Evolutionary conservation across 2,888 invertebrate genomes (phyloP).

Genomic region (Odontomyia ornata): DNA sequence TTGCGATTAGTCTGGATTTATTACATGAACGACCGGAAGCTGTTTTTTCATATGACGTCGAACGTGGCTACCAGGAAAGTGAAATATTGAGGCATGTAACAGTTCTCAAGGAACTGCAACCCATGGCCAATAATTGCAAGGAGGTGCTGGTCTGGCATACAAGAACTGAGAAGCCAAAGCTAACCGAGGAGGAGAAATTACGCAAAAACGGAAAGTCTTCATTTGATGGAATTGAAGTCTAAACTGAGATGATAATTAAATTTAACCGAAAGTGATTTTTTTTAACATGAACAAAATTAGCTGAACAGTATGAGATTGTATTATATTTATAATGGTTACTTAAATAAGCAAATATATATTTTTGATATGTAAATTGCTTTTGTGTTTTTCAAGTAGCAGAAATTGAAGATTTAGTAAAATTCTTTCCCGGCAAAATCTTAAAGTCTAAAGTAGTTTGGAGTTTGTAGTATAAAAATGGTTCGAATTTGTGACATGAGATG

Average conservation of each 20-base stretch:
- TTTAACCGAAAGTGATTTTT: background rate
- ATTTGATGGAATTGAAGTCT: constrained; percentile 71
- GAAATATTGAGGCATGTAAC: constrained; percentile 81
- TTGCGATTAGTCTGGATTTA: constrained; percentile 83
- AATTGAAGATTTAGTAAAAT: no score
- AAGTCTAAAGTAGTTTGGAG: no score
- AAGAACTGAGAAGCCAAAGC: constrained; percentile 86
- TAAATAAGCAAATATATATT: no score
- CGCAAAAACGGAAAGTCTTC: constrained; percentile 67
- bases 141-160: constrained; percentile 99
- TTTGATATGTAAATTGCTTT: no score
- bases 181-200: constrained; percentile 73
- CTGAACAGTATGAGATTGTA: no score
- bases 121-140: constrained; percentile 88
- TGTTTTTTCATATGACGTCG: constrained; percentile 83
- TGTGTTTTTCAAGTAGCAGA: no score
- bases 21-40: constrained; percentile 77
- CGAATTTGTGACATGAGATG: no score
- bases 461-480: no score
- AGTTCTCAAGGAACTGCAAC: constrained; percentile 81
- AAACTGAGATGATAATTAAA: constrained; percentile 37
- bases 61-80: constrained; percentile 89
- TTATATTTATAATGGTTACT: no score
- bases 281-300: no score
- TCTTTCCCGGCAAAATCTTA: no score